phyloP scores from a whole-genome alignment of 2,888 invertebrate species.

The Thyatira batis region DNA sequence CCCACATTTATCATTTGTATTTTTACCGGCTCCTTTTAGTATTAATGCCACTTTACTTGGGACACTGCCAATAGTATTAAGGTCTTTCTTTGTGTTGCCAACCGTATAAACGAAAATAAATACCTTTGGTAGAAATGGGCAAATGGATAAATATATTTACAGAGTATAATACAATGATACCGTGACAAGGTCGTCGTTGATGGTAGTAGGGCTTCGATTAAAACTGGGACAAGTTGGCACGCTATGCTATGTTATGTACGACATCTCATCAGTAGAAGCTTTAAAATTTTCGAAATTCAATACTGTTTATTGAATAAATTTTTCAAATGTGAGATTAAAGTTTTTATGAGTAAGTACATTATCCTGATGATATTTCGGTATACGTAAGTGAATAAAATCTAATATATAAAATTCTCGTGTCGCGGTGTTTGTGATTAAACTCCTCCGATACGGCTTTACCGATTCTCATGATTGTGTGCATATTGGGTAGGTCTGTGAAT shows the following conservation, averaged over 20 bases:
- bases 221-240: conserved; percentile 35
- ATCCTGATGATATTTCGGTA: too few relatives aligned
- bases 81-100: conserved; percentile 18
- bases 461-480: too few relatives aligned
- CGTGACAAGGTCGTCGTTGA: conserved; percentile 38
- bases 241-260: conserved; percentile 4
- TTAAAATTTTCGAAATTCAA: neutral
- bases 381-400: too few relatives aligned
- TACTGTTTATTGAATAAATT: too few relatives aligned
- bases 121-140: conserved; percentile 1
- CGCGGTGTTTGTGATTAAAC: too few relatives aligned
- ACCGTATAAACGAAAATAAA: conserved; percentile 1
- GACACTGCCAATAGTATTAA: conserved; percentile 30
- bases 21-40: neutral
- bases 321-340: too few relatives aligned
- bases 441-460: too few relatives aligned
- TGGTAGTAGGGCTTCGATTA: conserved; percentile 46
- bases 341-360: too few relatives aligned
- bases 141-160: conserved; percentile 8
- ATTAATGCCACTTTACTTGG: conserved; percentile 25
- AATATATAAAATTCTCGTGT: too few relatives aligned
- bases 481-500: too few relatives aligned
- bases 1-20: neutral
- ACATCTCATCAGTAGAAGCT: neutral
- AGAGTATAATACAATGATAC: conserved; percentile 9